Evolutionary conservation across 2,113 vertebrate genomes (phyloP), one percentile per base, ranked within the genome.

Genomic region (Embiotoca jacksoni): DNA sequence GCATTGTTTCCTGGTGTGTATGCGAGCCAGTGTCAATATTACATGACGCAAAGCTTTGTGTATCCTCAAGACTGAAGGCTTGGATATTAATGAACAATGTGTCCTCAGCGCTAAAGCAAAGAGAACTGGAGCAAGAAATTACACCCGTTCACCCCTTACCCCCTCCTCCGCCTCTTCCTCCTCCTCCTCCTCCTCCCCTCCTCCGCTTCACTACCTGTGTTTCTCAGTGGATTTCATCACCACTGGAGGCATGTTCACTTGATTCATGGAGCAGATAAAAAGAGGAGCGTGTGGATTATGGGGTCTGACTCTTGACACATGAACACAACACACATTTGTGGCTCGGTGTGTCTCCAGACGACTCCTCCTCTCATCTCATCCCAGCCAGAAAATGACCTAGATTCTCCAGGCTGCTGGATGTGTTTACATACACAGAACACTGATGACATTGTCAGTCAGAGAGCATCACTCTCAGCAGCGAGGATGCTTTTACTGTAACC

Each of bases 381-480:
- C 60, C 83, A 75, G 68, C 55, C 76, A 69, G 84, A 83, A 88
- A 84, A 80, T 91, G 89, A 92, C 90, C 92, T 59, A 92, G 83
- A 88, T 91, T 91, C 82, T 84, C 39, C 62, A 6, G 80, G 75
- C 89, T 85, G 82, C 80, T 75, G 85, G 67, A 57, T 82, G 80
- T 91, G 84, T 88, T 89, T 90, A 86, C 89, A 84, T 84, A 78
- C 79, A 57, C 81, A 14, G 70, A 72, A 31, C 71, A 23, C 74
- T 72, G 81, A 84, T 88, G 88, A 88, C 86, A 82, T 89, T 89
- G 89, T 87, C 88, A 84, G 87, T 86, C 85, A 80, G 72, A 78
- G 47, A 65, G 79, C 75, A 57, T 86, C 46, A 11, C 73, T 76
- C 52, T 54, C 71, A 54, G 86, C 68, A 14, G 71, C 4, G 36